A percentile compares a stretch with the other conserved stretches of the same genome.
These are phyloP conservation scores for Emys orbicularis DNA, from an alignment of 2,797 vertebrate genomes.

Conservation along the genomic window DNA sequence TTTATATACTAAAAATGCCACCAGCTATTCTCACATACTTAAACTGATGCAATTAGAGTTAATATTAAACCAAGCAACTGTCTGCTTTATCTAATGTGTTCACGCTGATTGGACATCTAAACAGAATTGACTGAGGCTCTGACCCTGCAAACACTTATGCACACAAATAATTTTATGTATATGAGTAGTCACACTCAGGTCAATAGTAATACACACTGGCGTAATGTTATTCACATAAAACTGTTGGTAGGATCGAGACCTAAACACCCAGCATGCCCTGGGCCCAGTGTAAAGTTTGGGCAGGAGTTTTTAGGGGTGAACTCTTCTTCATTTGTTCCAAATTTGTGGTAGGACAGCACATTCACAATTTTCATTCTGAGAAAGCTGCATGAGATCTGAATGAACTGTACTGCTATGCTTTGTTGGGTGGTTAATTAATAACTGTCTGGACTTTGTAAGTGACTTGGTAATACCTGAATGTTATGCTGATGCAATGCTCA, in stretches of 20 bases:
- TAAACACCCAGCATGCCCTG: background rate
- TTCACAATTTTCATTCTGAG: background rate
- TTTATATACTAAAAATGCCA: background rate
- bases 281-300: background rate
- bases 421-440: conserved; percentile 2
- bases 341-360: background rate
- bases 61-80: background rate
- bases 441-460: conserved; percentile 45
- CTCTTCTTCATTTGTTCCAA: background rate
- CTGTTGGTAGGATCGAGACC: background rate
- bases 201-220: background rate
- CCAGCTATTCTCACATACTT: background rate
- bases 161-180: background rate
- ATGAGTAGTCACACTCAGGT: background rate
- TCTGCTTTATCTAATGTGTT: background rate
- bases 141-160: background rate
- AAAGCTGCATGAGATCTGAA: background rate
- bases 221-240: background rate
- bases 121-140: background rate
- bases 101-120: background rate
- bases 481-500: background rate
- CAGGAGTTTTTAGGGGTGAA: background rate
- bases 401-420: background rate
- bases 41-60: background rate
- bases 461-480: conserved; percentile 2